Base-by-base conservation (phyloP, 2,113 vertebrate species). In the Dicerorhinus sumatrensis region DNA sequence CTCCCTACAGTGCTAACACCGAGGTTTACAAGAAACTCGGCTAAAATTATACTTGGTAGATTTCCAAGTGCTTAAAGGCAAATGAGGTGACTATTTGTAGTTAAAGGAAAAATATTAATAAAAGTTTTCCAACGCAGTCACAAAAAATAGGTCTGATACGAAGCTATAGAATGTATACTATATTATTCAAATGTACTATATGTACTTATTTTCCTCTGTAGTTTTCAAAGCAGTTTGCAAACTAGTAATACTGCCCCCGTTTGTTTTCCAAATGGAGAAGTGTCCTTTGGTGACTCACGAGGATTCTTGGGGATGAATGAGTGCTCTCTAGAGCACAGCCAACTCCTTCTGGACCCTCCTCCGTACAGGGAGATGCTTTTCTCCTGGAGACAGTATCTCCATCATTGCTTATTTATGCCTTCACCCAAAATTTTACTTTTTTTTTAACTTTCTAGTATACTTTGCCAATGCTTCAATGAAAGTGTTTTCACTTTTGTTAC, bases 51-150 rank as follows among this genome's bases (percentile, higher is more conserved):
- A 29, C 46, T 62, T 84, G 77, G 67, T 77, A 76, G 51, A n/a
- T 87, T 96, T 90, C 76, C 36, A 92, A 69, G 42, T 6, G 29
- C 48, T 91, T 42, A 31, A 56, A 27, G 0, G 65, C 75, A 69
- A 93, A 65, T 20, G 63, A 86, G 69, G 56, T 36, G 21, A 54
- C 51, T 63, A 21, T 46, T 29, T 81, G 72, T 81, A 31, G 93
- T 95, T 92, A 36, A 95, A 96, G 18, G 72, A 60, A 92, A 77
- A 39, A 9, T 58, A 39, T 76, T 88, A 31, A 56, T 76, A 58
- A 60, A 83, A 70, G 16, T 85, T 92, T 92, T 84, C 72, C 36
- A 86, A n/a, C 21, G 81, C 7, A 73, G 58, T 70, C 29, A 76
- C 80, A 33, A 79, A 85, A 97, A 72, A 56, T n/a, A 60, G 94